Base-by-base conservation (phyloP, 1,140 invertebrate genomes). In the Asobara japonica region DNA sequence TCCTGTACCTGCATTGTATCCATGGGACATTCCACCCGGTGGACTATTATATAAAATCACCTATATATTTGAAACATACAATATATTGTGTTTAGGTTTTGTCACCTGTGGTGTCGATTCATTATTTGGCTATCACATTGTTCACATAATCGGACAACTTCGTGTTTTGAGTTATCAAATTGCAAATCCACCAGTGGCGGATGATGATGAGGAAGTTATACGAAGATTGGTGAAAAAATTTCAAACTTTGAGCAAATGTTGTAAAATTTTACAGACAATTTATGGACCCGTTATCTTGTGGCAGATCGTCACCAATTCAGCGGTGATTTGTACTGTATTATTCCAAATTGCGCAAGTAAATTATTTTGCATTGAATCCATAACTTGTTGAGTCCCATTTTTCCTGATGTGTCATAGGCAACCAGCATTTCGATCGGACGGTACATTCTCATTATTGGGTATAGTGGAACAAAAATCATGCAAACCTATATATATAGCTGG, bases 251-350 rank as follows among this genome's bases (percentile, higher is more conserved):
- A 62, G 77, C 1, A 30, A 75, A 25, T 71, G 67, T n/a, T 71
- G 74, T 22, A 51, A 72, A 38, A 72, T 69, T 0, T 10, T 82
- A 11, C 66, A 81, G 69, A 20, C 64, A 31, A 68, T 78, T 22
- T 82, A 79, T 62, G 77, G 79, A 10, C 76, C 76, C 0, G 31
- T 81, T 1, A 38, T 79, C 7, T 5, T 81, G 2, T 77, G 76
- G 66, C 60, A 73, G 1, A 66, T 74, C 3, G 6, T 78, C 13
- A 70, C 78, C 0, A 78, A 75, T 45, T 77, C 79, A 18, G n/a
- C 77, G 1, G 36, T 76, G 13, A 71, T 81, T 13, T 82, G 81
- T 51, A 70, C 73, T 6, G 20, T 82, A 20, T 74, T 80, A 30
- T 82, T 77, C 61, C 79, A 80, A 69, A 51, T 31, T 16, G 13